Conservation (phyloP, 2,113 vertebrate genomes). For the Cettia cetti region DNA sequence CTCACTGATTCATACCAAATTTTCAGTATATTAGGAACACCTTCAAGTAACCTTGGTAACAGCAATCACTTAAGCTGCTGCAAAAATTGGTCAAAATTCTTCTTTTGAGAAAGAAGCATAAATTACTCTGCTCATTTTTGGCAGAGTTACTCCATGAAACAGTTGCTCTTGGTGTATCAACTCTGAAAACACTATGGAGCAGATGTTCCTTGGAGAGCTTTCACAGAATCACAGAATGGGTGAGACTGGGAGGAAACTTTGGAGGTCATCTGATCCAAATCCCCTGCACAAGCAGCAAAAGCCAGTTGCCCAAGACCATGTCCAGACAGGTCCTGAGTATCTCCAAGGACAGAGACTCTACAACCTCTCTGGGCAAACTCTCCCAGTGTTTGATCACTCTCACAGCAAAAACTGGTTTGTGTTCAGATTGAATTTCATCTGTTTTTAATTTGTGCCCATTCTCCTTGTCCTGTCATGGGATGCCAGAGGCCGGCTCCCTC, state of each 20-base stretch:
- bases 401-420: neutral
- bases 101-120: neutral
- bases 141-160: neutral
- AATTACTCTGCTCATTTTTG: neutral
- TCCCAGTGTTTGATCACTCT: neutral
- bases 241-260: neutral
- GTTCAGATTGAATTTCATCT: neutral
- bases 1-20: neutral
- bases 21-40: neutral
- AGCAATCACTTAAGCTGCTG: neutral
- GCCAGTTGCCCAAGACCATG: rapidly evolving
- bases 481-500: neutral
- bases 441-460: neutral
- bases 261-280: neutral
- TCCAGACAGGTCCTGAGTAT: neutral
- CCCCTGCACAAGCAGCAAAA: neutral
- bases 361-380: neutral
- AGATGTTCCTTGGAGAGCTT: neutral
- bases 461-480: neutral
- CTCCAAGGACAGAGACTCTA: neutral
- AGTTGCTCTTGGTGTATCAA: neutral
- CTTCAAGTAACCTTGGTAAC: neutral
- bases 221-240: neutral
- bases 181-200: neutral
- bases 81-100: neutral